Conservation (phyloP, 2,888 invertebrate genomes). For the Melieria picta region DNA sequence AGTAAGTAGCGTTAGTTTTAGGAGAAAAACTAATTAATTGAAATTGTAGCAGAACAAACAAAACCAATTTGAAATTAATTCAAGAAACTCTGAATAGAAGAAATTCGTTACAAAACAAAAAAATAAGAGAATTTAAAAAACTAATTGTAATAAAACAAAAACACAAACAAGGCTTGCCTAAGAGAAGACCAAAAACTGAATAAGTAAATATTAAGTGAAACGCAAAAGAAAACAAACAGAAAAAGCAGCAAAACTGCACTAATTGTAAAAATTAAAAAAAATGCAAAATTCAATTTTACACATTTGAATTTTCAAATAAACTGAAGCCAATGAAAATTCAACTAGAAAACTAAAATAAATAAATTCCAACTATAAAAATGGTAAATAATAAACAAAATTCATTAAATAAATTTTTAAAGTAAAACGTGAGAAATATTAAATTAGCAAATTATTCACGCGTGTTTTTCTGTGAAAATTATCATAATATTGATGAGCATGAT, state of each 20-base stretch:
- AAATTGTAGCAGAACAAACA: constrained; percentile 19
- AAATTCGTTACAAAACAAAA: too few relatives aligned
- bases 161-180: constrained; percentile 47
- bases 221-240: background rate
- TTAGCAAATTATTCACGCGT: constrained; percentile 9
- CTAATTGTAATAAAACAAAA: background rate
- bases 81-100: background rate
- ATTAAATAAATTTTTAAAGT: background rate
- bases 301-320: background rate
- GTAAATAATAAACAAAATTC: constrained; percentile 1
- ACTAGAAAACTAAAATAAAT: background rate
- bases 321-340: background rate
- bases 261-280: too few relatives aligned
- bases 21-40: constrained; percentile 20
- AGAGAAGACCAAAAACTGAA: constrained; percentile 53
- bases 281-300: constrained; percentile 2
- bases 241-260: background rate
- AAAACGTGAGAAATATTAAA: constrained; percentile 13
- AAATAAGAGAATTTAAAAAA: too few relatives aligned
- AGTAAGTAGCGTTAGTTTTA: constrained; percentile 20
- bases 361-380: background rate
- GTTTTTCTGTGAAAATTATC: background rate
- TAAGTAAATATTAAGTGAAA: constrained; percentile 21
- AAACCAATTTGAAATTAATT: constrained; percentile 18
- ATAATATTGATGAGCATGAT: too few relatives aligned